These are phyloP conservation scores for Agrotis exclamationis DNA, from an alignment of 2,888 invertebrate species.

Conservation along the genomic window DNA sequence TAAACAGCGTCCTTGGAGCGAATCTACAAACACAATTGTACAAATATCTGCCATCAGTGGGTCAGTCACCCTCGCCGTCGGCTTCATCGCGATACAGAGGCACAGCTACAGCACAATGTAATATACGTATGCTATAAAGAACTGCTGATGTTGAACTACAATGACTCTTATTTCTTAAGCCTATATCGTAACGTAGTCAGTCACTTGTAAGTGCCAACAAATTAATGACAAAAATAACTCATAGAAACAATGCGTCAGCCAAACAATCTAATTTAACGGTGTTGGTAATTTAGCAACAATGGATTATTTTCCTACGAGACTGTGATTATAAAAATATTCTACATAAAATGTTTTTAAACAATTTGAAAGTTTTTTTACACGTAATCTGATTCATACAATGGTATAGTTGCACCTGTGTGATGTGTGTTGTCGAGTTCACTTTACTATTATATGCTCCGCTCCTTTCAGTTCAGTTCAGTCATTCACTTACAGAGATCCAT, in stretches of 20 bases:
- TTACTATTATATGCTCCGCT: constrained; percentile 11
- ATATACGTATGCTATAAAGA: constrained; percentile 51
- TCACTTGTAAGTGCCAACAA: constrained; percentile 66
- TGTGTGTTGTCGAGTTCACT: neutral
- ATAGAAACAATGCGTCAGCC: constrained; percentile 60
- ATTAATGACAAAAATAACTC: constrained; percentile 67
- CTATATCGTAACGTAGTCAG: constrained; percentile 41
- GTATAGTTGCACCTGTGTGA: constrained; percentile 16
- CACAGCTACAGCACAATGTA: constrained; percentile 45
- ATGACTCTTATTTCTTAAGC: constrained; percentile 59
- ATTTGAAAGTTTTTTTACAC: constrained; percentile 29
- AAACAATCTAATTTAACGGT: constrained; percentile 64
- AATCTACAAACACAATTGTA: constrained; percentile 87
- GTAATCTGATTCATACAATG: constrained; percentile 36
- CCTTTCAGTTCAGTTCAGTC: constrained; percentile 12
- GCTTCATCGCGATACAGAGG: constrained; percentile 61
- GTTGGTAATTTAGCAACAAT: constrained; percentile 68
- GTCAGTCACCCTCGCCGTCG: constrained; percentile 82
- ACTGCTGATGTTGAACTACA: constrained; percentile 64
- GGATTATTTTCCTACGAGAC: constrained; percentile 53
- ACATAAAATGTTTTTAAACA: constrained; percentile 21
- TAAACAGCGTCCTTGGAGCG: constrained; percentile 86
- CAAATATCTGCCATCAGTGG: constrained; percentile 82
- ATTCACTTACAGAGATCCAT: constrained; percentile 28
- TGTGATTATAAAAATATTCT: constrained; percentile 37